These are phyloP conservation scores for Buphagus erythrorhynchus DNA, from an alignment of 2,797 vertebrate species.

Conservation along the genomic window DNA sequence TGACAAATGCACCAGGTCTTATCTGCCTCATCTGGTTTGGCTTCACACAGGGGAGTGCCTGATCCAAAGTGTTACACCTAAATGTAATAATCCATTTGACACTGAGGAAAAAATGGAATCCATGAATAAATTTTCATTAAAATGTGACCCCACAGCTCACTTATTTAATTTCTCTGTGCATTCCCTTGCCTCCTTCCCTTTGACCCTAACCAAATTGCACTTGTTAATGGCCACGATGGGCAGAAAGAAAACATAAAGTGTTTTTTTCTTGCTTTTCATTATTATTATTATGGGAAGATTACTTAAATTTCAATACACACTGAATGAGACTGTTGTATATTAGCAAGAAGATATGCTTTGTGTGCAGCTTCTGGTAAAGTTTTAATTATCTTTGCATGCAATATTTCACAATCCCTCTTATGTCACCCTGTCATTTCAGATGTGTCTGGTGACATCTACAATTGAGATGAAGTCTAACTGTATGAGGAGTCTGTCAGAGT, in stretches of 20 bases:
- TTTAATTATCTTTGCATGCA: neutral
- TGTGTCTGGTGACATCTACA: neutral
- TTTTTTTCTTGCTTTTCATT: neutral
- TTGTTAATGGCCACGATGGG: neutral
- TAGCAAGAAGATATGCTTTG: neutral
- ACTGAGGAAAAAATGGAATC: neutral
- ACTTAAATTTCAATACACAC: neutral
- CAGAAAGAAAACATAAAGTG: neutral
- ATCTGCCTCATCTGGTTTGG: neutral
- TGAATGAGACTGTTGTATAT: neutral
- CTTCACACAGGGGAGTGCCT: neutral
- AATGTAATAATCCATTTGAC: slow-evolving; percentile 10
- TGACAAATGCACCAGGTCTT: fast-evolving
- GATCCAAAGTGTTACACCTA: neutral
- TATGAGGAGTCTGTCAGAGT: neutral
- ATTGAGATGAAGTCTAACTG: neutral
- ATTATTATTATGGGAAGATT: neutral
- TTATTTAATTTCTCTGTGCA: neutral
- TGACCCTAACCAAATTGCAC: neutral
- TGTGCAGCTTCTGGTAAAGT: neutral
- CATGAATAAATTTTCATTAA: slow-evolving; percentile 36
- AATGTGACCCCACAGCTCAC: neutral
- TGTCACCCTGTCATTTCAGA: neutral
- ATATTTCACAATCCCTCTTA: neutral
- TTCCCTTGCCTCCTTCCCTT: neutral